Evolutionary conservation across 2,113 vertebrate genomes (phyloP).

Genomic region (Poecilia latipinna): DNA sequence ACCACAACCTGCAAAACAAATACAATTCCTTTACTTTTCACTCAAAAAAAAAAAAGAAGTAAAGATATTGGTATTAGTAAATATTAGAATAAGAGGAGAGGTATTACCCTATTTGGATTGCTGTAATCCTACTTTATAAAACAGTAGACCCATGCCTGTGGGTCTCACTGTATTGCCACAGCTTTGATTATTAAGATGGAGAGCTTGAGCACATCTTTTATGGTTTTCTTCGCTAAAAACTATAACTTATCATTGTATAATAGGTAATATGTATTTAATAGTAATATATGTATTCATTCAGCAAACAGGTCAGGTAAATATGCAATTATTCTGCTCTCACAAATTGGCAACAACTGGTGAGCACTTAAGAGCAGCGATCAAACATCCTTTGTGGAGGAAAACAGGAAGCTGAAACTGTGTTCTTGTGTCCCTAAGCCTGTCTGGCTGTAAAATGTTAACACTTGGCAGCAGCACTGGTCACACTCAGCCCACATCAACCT

Average conservation of each 20-base stretch:
- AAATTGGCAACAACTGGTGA: background rate
- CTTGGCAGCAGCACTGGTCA: slow-evolving; percentile 54
- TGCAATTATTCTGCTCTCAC: background rate
- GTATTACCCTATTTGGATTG: background rate
- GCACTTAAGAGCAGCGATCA: slow-evolving; percentile 12
- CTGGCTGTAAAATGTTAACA: slow-evolving; percentile 60
- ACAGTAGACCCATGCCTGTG: background rate
- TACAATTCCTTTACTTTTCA: background rate
- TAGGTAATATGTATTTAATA: slow-evolving; percentile 25
- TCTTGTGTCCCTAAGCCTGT: slow-evolving; percentile 51
- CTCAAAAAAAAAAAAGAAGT: background rate
- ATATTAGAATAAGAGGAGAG: background rate
- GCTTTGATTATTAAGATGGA: slow-evolving; percentile 11
- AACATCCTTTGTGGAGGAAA: slow-evolving; percentile 24
- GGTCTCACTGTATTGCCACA: slow-evolving; percentile 9
- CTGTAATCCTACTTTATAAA: background rate
- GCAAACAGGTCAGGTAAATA: background rate
- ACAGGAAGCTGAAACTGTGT: slow-evolving; percentile 53
- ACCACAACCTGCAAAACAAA: background rate
- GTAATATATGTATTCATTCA: slow-evolving; percentile 25
- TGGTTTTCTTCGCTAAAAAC: background rate
- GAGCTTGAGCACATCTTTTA: slow-evolving; percentile 2
- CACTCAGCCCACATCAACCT: slow-evolving; percentile 55
- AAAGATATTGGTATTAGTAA: background rate
- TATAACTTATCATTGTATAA: background rate